Percentiles rank a stretch among this genome's conserved stretches.
phyloP scores from a whole-genome alignment of 2,113 vertebrate species.

The Chaetodon auriga region DNA sequence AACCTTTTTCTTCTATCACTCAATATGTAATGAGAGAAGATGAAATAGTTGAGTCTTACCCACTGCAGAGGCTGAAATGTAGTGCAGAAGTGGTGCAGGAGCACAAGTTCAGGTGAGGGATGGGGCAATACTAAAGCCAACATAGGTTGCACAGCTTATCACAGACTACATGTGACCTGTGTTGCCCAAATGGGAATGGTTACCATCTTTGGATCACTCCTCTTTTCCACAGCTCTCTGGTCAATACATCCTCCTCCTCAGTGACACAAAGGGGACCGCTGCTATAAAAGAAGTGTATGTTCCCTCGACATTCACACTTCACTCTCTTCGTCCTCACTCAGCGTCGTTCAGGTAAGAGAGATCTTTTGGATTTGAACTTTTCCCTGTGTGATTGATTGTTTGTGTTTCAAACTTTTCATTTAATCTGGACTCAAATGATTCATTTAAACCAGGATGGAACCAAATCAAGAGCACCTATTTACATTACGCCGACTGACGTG shows the following conservation, averaged over 20 bases:
- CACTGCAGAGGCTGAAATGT: conserved; percentile 37
- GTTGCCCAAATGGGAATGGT: conserved; percentile 66
- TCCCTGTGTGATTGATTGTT: neutral
- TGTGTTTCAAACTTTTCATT: neutral
- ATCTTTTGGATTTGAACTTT: neutral
- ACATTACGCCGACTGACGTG: neutral
- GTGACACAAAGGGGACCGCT: conserved; percentile 40
- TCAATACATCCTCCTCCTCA: conserved; percentile 69
- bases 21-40: neutral
- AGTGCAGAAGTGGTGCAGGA: conserved; percentile 24
- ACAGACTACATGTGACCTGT: conserved; percentile 62
- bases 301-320: conserved; percentile 38
- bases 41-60: conserved; percentile 58
- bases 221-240: conserved; percentile 58
- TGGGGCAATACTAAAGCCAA: conserved; percentile 37
- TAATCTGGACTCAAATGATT: neutral
- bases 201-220: conserved; percentile 67
- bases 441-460: neutral
- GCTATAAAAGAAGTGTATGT: conserved; percentile 79
- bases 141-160: conserved; percentile 46
- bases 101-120: conserved; percentile 31
- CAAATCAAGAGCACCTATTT: neutral
- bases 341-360: conserved; percentile 60
- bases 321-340: conserved; percentile 13
- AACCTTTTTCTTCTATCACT: neutral